Conservation (phyloP, 1,140 invertebrate species). For the Marisa cornuarietis region DNA sequence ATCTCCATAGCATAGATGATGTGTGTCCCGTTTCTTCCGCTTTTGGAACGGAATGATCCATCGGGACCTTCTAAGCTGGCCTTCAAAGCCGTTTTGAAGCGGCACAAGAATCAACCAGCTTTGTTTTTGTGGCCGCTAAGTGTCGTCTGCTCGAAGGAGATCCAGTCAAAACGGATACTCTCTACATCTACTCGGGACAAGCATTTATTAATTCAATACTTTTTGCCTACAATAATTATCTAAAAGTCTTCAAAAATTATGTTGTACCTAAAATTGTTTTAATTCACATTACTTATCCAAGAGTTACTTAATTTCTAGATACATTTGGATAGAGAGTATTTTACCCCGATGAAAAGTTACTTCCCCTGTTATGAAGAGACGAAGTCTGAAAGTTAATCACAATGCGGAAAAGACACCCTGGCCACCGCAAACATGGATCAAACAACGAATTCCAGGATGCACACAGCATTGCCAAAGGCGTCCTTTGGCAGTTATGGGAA, state of each 20-base stretch:
- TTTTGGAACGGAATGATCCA: slow-evolving; percentile 36
- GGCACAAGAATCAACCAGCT: slow-evolving; percentile 20
- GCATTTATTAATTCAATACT: no score
- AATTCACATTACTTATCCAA: no score
- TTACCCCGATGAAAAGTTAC: no score
- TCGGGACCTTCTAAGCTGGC: slow-evolving; percentile 30
- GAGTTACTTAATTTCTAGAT: no score
- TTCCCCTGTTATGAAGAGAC: no score
- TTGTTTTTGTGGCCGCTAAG: slow-evolving; percentile 21
- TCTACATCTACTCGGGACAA: slow-evolving; percentile 3
- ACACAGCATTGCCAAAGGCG: not conserved
- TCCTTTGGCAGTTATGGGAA: slow-evolving; percentile 20
- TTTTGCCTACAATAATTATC: not conserved
- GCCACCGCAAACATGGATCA: not conserved
- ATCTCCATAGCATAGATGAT: slow-evolving; percentile 31
- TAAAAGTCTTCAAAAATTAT: not conserved
- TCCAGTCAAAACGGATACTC: slow-evolving; percentile 18
- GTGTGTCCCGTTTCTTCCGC: slow-evolving; percentile 36
- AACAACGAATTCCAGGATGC: not conserved
- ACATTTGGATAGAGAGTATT: no score
- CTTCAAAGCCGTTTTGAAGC: slow-evolving; percentile 22
- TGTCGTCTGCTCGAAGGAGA: slow-evolving; percentile 25
- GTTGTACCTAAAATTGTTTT: no score
- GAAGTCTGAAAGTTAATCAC: no score
- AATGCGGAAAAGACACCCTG: slow-evolving; percentile 1